Evolutionary conservation across 2,113 vertebrate species (phyloP).

Genomic region (Oncorhynchus nerka): DNA sequence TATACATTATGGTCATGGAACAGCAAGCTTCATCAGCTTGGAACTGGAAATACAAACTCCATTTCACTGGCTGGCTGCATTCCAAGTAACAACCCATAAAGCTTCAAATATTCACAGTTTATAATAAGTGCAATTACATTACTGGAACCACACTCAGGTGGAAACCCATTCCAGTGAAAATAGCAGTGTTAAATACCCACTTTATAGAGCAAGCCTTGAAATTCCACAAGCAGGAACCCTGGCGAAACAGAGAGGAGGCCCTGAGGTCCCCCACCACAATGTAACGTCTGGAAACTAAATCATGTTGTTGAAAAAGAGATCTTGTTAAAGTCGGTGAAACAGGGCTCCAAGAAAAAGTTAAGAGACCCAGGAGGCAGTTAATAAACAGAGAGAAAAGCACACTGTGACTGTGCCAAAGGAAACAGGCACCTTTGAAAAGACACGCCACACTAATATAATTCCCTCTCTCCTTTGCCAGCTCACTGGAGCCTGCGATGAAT

Average conservation of each 20-base stretch:
- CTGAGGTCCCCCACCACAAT: neutral
- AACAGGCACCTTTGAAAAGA: constrained; percentile 36
- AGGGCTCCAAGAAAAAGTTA: constrained; percentile 36
- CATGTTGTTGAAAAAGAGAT: constrained; percentile 24
- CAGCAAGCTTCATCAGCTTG: neutral
- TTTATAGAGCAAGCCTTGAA: constrained; percentile 1
- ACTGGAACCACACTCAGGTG: neutral
- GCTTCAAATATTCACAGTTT: neutral
- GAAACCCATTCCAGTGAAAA: constrained; percentile 4
- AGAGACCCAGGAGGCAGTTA: constrained; percentile 35
- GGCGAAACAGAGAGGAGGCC: neutral
- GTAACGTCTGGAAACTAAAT: constrained; percentile 32
- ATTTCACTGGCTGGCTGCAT: neutral
- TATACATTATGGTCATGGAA: neutral
- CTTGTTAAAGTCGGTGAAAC: constrained; percentile 31
- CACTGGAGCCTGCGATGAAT: constrained; percentile 17
- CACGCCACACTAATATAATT: constrained; percentile 28
- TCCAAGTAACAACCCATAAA: neutral
- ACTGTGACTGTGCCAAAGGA: constrained; percentile 24
- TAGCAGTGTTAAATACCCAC: constrained; percentile 11
- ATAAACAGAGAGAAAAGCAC: constrained; percentile 41
- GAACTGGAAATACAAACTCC: neutral
- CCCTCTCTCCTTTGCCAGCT: constrained; percentile 17
- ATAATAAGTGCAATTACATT: neutral
- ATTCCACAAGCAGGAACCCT: constrained; percentile 7